Percentiles rank a stretch among this genome's conserved stretches.
These are phyloP conservation scores for Thalassarche chlororhynchos DNA, from an alignment of 2,113 vertebrate species.

Conservation along the genomic window DNA sequence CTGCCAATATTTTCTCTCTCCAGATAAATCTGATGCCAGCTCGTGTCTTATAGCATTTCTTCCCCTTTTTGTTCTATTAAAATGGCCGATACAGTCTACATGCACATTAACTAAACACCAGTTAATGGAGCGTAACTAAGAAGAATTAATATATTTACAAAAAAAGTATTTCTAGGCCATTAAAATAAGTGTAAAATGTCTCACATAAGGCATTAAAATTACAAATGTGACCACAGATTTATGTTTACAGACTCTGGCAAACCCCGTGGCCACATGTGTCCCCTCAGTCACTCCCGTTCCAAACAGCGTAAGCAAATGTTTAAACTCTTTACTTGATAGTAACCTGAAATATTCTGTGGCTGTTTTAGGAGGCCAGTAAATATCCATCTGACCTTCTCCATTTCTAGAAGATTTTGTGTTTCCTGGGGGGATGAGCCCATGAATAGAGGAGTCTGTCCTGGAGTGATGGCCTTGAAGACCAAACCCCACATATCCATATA, in stretches of 20 bases:
- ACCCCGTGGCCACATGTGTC: not conserved
- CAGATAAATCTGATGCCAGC: not conserved
- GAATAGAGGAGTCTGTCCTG: not conserved
- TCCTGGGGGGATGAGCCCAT: not conserved
- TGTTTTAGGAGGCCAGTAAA: not conserved
- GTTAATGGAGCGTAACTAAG: not conserved
- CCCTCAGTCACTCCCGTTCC: not conserved
- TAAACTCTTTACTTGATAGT: not conserved
- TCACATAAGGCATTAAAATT: not conserved
- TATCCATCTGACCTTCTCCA: not conserved
- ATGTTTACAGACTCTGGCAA: not conserved
- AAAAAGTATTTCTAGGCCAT: not conserved
- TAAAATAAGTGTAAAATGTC: not conserved
- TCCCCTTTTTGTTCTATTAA: not conserved
- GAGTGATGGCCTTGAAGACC: not conserved
- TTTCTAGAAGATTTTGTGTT: not conserved
- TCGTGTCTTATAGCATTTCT: not conserved
- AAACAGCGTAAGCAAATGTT: not conserved
- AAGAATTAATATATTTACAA: not conserved
- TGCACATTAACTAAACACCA: not conserved
- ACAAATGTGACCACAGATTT: not conserved
- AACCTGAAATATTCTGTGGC: not conserved
- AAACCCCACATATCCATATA: not conserved
- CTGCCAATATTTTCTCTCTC: not conserved
- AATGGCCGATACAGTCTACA: not conserved